Base-by-base conservation (phyloP, 1,140 invertebrate species). In the Lasioglossum albipes region DNA sequence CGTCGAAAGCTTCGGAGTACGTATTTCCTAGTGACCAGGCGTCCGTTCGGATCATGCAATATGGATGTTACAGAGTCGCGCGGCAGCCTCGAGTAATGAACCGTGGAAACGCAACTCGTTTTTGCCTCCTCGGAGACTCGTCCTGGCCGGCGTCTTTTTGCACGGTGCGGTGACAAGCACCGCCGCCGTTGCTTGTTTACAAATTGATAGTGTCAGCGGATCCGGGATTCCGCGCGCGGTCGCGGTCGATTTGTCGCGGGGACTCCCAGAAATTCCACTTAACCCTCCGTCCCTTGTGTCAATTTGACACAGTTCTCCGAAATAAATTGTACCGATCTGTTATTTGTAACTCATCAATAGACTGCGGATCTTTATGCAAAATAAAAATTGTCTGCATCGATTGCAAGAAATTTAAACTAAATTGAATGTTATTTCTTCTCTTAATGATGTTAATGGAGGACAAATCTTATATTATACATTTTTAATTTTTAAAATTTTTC, bases 1-100 rank as follows among this genome's bases (percentile, higher is more conserved):
- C 42, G 57, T 52, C 67, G 70, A 78, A 79, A 79, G 52, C 16
- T 31, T 7, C 13, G 20, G 18, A 5, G 76, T 75, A 61, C 61
- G 61, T 75, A 76, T 82, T 87, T 89, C 84, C 84, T 87, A 84
- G n/a, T 62, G 79, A 75, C 74, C 45, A 78, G 76, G 54, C 69
- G 77, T 88, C 84, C 66, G 27, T 45, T 81, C 61, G 83, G 70
- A 71, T 90, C 89, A 88, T 89, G 87, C 75, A 89, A 90, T 90
- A 90, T 89, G 87, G 86, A 90, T 89, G 85, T 79, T 83, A 82
- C 82, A 78, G 82, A 86, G 85, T 76, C 83, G 75, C 83, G 75
- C 83, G 52, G 18, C 16, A 62, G 80, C 59, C 76, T 77, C 70
- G 82, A 71, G 87, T 89, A 89, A 90, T 85, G 88, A 89, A 89